Conservation (phyloP, 2,113 vertebrate genomes). For the Echinops telfairi region DNA sequence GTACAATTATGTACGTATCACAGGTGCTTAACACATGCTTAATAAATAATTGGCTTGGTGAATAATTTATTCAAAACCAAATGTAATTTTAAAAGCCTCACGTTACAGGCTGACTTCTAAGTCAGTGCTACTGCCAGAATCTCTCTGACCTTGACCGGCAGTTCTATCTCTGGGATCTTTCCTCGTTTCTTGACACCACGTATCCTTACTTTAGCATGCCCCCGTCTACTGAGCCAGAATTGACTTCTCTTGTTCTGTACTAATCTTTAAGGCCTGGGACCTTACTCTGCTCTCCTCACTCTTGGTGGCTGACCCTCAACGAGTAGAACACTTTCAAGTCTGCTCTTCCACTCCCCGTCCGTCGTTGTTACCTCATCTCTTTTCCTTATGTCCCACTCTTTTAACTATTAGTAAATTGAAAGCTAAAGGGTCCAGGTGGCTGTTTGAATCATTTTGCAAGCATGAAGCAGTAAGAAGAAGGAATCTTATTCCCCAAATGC, state of each 20-base stretch:
- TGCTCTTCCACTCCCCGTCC: not conserved
- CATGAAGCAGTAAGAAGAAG: not conserved
- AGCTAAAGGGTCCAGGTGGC: not conserved
- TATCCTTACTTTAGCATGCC: too few relatives aligned
- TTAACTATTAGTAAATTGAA: slow-evolving; percentile 1
- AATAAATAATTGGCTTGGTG: not conserved
- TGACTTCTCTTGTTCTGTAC: not conserved
- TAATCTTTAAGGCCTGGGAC: not conserved
- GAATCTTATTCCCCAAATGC: slow-evolving; percentile 10
- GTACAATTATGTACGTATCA: not conserved
- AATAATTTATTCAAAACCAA: not conserved
- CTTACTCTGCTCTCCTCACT: not conserved
- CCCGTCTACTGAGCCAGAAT: too few relatives aligned
- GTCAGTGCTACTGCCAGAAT: not conserved
- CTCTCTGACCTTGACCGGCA: slow-evolving; percentile 1
- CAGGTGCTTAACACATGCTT: not conserved
- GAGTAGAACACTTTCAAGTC: not conserved
- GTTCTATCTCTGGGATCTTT: not conserved
- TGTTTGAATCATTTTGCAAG: slow-evolving; percentile 21
- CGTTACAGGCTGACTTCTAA: not conserved
- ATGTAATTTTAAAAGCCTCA: slow-evolving; percentile 15
- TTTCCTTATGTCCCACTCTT: too few relatives aligned
- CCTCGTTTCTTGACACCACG: not conserved
- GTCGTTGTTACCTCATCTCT: not conserved
- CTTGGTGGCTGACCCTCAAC: not conserved